Evolutionary conservation across 1,140 invertebrate species (phyloP).

Genomic region (Bactericera cockerelli): DNA sequence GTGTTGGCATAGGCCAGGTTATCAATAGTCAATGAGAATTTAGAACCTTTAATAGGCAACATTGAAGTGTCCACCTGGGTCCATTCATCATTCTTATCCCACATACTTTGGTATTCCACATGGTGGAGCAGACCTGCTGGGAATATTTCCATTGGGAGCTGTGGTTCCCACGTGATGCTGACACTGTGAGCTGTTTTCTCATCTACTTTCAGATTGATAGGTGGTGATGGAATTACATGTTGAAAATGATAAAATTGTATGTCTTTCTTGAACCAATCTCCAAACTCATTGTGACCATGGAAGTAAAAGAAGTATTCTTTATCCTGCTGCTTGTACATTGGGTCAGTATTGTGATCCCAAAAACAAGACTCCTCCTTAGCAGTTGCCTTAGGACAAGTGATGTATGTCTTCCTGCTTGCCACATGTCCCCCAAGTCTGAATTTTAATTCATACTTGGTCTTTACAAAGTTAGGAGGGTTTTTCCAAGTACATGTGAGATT

Average conservation of each 20-base stretch:
- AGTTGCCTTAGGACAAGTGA: conserved; percentile 18
- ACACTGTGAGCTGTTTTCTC: conserved; percentile 39
- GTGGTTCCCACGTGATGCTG: conserved; percentile 39
- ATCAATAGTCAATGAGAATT: conserved; percentile 36
- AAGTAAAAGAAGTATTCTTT: conserved; percentile 38
- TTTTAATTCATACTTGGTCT: conserved; percentile 37
- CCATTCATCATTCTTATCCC: conserved; percentile 34
- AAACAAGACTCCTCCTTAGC: conserved; percentile 29
- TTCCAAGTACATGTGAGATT: conserved; percentile 47
- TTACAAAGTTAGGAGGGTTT: conserved; percentile 33
- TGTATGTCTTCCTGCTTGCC: conserved; percentile 23
- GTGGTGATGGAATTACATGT: conserved; percentile 29
- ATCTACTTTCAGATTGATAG: conserved; percentile 33
- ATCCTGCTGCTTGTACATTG: conserved; percentile 41
- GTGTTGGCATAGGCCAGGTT: conserved; percentile 44
- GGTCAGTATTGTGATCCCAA: conserved; percentile 38
- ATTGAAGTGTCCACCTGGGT: conserved; percentile 33
- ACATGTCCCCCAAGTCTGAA: conserved; percentile 32
- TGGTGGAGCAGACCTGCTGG: conserved; percentile 38
- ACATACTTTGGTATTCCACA: conserved; percentile 44
- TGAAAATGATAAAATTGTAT: conserved; percentile 43
- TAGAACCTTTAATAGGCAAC: conserved; percentile 19
- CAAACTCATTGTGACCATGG: conserved; percentile 37
- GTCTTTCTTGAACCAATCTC: conserved; percentile 28
- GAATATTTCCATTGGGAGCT: conserved; percentile 39